Base-by-base conservation (phyloP, 37 sponge, comb jelly and placozoan species). In the Petrosia ficiformis region DNA sequence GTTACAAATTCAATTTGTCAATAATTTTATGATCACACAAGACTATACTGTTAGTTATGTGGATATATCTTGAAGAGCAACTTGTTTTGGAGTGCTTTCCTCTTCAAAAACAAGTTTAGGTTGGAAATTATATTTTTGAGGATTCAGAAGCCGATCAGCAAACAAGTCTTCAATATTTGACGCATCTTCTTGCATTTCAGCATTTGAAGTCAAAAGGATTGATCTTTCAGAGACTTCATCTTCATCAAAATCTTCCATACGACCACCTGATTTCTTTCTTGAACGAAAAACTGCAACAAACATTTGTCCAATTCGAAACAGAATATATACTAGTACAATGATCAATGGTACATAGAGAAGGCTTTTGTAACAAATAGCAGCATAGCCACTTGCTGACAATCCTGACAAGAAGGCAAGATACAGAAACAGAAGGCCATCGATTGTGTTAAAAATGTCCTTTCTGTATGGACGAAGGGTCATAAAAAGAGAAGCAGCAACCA, bases 401-500 rank as follows among this genome's bases (percentile, higher is more conserved):
- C 54, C 54, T 8, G 54, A 8, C 54, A 48, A 14, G 54, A 48
- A 14, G 8, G 54, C 54, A 19, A 48, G 14, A 48, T 48, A 48
- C 8, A 48, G 54, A 14, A 83, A 89, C n/a, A 89, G 76, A n/a
- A 57, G 3, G 1, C 75, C 52, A 59, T 90, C 91, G 0, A 90
- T 42, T 1, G 68, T 60, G 59, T 90, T 90, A 70, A 67, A 58
- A 21, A 66, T 68, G 0, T 63, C 48, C 4, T 82, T 82, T 26
- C 82, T 77, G 79, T 90, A 90, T 2, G 91, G 91, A 24, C 70
- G 86, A 25, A 77, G 39, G 11, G 69, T n/a, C 22, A 54, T 42
- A 31, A 86, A 69, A 1, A 74, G 26, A 5, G 78, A 30, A 2
- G 82, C 31, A 4, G 43, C 67, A 21, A 64, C 26, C 0, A 65